Evolutionary conservation across 1,140 invertebrate genomes (phyloP), one percentile per base, ranked within the genome.

Genomic region (Oryctes rhinoceros): DNA sequence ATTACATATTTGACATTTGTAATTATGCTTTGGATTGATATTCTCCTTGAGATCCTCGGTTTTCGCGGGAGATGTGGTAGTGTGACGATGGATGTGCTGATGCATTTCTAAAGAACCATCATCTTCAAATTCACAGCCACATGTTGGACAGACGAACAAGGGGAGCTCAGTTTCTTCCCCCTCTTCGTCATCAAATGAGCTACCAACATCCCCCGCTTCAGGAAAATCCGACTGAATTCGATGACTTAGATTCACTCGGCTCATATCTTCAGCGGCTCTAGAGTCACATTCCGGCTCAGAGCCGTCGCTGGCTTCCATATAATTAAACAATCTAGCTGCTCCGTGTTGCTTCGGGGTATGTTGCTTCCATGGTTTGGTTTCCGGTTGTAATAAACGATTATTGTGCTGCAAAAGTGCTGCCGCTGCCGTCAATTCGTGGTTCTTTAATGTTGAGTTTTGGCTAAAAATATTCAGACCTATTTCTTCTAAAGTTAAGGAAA

Each of bases 161-260:
- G 85, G 87, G 74, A 87, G 85, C 78, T 88, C 87, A 76, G 80
- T 84, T 80, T 87, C 87, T 47, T 89, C 90, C 83, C 88, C 88
- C 83, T 90, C 88, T 85, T 89, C 88, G 82, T 89, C 88, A 75
- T 89, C 85, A 84, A 87, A 84, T 65, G 85, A 85, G 80, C 82
- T 85, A 82, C 84, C 84, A 84, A 87, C 88, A 88, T 88, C 88
- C 85, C 87, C 88, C 88, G 88, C 88, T 83, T 88, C 87, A 88
- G 85, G 87, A 88, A 88, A 89, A 88, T 88, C 88, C 88, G 87
- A 87, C 82, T 87, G 53, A 91, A 92, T 86, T 95, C 95, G 82
- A 93, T 96, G 84, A 92, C 5, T 93, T 90, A 87, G 94, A 93
- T 86, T 96, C 93, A 87, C 94, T 92, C 39, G 93, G 90, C 83